Evolutionary conservation across 2,113 vertebrate genomes (phyloP).

Genomic region (Mustela nigripes): DNA sequence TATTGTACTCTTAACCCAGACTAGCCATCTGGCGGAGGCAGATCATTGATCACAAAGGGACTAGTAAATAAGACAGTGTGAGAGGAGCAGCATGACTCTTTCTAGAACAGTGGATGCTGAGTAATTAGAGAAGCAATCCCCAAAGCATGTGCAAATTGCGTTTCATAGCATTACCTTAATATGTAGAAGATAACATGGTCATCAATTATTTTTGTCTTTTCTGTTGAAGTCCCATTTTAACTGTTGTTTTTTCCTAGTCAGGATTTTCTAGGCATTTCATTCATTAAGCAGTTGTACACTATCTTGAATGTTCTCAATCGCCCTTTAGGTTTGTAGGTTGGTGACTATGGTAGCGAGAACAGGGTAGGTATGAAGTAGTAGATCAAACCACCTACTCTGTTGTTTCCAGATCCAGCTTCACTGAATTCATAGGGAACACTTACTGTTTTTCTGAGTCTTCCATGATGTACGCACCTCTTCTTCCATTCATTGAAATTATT

Average conservation of each 20-base stretch:
- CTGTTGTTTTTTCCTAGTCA: background rate
- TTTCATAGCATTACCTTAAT: constrained; percentile 18
- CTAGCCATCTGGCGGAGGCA: constrained; percentile 75
- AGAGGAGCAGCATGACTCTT: background rate
- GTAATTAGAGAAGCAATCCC: constrained; percentile 47
- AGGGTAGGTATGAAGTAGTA: background rate
- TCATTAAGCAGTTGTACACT: background rate
- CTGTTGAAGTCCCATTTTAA: background rate
- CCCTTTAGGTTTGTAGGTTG: background rate
- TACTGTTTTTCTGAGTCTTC: background rate
- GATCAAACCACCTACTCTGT: background rate
- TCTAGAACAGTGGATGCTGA: background rate
- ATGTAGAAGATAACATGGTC: background rate
- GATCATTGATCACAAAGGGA: constrained; percentile 68
- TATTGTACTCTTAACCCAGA: constrained; percentile 50
- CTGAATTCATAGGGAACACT: background rate
- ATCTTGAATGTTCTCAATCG: background rate
- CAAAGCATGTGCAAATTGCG: background rate
- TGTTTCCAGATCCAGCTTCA: background rate
- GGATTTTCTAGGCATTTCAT: background rate
- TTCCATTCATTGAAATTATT: constrained; percentile 21
- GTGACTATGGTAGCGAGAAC: background rate
- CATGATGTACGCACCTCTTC: background rate
- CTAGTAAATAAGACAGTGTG: constrained; percentile 41
- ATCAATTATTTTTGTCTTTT: background rate